These are phyloP conservation scores for Oscheius sp. DNA, from an alignment of 2,888 invertebrate genomes.

Conservation along the genomic window DNA sequence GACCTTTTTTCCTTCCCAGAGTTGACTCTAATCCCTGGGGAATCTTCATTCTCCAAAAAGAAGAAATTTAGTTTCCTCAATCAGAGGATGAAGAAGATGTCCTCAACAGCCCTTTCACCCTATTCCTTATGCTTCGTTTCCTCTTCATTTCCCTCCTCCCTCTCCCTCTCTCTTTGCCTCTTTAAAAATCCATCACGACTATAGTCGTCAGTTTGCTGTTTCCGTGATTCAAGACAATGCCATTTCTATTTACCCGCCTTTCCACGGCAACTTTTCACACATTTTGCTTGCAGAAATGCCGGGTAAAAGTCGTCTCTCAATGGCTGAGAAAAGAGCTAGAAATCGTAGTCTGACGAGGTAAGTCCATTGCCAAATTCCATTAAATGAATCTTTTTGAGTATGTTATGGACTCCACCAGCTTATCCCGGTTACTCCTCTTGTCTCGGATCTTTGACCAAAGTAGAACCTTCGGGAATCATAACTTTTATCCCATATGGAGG, in stretches of 20 bases:
- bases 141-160: background rate
- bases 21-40: background rate
- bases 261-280: background rate
- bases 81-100: too few relatives aligned
- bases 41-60: background rate
- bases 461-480: conserved; percentile 11
- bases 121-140: background rate
- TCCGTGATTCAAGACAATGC: too few relatives aligned
- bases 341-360: conserved; percentile 15
- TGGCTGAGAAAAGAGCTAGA: conserved; percentile 21
- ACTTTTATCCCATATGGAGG: conserved; percentile 19
- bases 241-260: background rate
- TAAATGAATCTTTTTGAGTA: background rate
- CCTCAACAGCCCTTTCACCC: background rate
- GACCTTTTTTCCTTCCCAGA: background rate
- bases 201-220: too few relatives aligned
- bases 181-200: too few relatives aligned
- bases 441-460: conserved; percentile 14
- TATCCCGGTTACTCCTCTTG: conserved; percentile 23
- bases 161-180: background rate
- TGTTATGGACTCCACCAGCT: conserved; percentile 18
- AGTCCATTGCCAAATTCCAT: background rate
- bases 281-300: background rate
- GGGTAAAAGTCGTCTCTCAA: conserved; percentile 4
- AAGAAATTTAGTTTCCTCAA: background rate